These are phyloP conservation scores for Agrotis exclamationis DNA, from an alignment of 2,888 invertebrate genomes.

Conservation along the genomic window DNA sequence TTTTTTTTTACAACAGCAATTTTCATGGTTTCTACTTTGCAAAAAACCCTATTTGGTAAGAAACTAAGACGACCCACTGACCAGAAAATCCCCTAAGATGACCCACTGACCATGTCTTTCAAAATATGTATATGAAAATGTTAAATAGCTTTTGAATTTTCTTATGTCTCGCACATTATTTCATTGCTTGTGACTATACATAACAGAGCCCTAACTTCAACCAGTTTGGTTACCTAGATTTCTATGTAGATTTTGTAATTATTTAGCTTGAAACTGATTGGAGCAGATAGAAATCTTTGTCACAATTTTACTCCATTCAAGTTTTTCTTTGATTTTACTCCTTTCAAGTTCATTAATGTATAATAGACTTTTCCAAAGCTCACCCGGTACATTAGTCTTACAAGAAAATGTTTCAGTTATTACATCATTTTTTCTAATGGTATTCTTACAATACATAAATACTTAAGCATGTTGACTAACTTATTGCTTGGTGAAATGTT, in stretches of 20 bases:
- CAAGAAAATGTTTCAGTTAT: not conserved
- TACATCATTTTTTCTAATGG: not conserved
- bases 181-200: not conserved
- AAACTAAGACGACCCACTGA: too few relatives aligned
- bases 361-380: not conserved
- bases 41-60: too few relatives aligned
- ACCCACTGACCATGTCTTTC: too few relatives aligned
- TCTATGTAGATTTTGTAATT: not conserved
- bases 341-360: too few relatives aligned
- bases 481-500: not conserved
- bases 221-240: not conserved
- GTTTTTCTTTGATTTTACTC: too few relatives aligned
- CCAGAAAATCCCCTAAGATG: too few relatives aligned
- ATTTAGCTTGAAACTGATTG: not conserved
- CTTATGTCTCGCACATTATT: too few relatives aligned
- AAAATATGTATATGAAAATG: too few relatives aligned
- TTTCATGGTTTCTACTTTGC: too few relatives aligned
- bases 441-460: not conserved
- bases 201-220: conserved; percentile 1
- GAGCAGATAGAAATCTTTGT: not conserved
- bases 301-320: too few relatives aligned
- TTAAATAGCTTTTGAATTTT: too few relatives aligned
- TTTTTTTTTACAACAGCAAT: too few relatives aligned
- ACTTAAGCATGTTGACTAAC: not conserved
- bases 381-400: not conserved